phyloP scores from a whole-genome alignment of 2,888 invertebrate genomes.

The Lamproptera curius region DNA sequence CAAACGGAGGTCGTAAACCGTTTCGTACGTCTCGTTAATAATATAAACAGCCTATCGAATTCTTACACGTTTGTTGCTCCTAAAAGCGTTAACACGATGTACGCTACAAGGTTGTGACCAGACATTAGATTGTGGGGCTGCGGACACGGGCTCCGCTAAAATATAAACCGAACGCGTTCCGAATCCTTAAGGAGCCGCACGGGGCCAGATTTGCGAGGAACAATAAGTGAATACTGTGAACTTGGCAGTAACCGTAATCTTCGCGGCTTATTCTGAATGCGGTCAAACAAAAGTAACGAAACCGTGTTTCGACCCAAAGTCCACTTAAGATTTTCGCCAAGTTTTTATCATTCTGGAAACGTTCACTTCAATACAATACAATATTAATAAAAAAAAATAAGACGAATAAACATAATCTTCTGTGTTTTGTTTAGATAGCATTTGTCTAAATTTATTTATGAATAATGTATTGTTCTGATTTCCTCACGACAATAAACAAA shows the following conservation, averaged over 20 bases:
- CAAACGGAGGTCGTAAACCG: constrained; percentile 44
- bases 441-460: too few relatives aligned
- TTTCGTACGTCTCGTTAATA: constrained; percentile 47
- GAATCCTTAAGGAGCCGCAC: constrained; percentile 39
- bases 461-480: too few relatives aligned
- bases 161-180: constrained; percentile 42
- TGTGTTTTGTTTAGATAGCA: too few relatives aligned
- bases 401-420: too few relatives aligned
- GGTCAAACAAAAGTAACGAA: constrained; percentile 1
- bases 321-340: too few relatives aligned
- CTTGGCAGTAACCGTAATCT: constrained; percentile 42
- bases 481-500: too few relatives aligned
- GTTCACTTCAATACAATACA: too few relatives aligned
- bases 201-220: constrained; percentile 35
- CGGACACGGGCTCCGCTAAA: constrained; percentile 54
- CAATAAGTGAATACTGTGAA: constrained; percentile 36
- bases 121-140: constrained; percentile 46
- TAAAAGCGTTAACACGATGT: constrained; percentile 64
- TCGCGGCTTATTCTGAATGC: constrained; percentile 21
- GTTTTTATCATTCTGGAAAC: too few relatives aligned
- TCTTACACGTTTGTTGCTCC: constrained; percentile 60
- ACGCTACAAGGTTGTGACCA: constrained; percentile 53
- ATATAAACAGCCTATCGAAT: constrained; percentile 47
- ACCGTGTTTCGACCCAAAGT: too few relatives aligned
- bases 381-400: too few relatives aligned